Conservation (phyloP, 2,797 vertebrate species). For the Tinamus major region DNA sequence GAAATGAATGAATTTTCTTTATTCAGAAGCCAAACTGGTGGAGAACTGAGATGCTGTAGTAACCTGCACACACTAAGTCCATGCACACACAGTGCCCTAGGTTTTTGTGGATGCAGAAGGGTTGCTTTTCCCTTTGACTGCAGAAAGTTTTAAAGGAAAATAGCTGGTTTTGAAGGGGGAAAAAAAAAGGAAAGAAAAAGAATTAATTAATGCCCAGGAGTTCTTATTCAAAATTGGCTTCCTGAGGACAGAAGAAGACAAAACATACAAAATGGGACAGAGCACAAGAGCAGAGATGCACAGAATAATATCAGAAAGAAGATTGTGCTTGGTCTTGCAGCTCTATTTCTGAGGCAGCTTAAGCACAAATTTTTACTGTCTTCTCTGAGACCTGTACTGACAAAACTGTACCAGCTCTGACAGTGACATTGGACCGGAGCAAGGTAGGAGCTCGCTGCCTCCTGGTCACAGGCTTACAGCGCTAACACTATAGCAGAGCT, state of each 20-base stretch:
- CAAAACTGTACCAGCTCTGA: fast-evolving
- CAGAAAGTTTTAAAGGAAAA: not conserved
- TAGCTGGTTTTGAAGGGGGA: not conserved
- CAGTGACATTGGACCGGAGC: fast-evolving
- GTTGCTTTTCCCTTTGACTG: not conserved
- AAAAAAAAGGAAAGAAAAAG: not conserved
- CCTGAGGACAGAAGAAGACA: not conserved
- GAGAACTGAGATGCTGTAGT: not conserved
- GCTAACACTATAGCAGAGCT: not conserved
- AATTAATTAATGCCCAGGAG: not conserved
- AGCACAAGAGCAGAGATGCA: not conserved
- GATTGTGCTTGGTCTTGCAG: not conserved
- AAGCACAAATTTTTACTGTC: not conserved
- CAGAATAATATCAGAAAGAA: not conserved
- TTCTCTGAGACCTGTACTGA: not conserved
- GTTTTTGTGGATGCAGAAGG: not conserved
- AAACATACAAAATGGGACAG: not conserved
- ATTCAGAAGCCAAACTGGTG: not conserved
- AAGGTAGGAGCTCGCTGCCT: not conserved
- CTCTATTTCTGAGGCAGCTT: not conserved
- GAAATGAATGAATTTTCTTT: not conserved
- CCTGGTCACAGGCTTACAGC: not conserved
- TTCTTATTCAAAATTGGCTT: not conserved
- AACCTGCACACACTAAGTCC: not conserved
- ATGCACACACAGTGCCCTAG: not conserved